Conservation (phyloP, 2,888 invertebrate species). For the Stenchaetothrips biformis region DNA sequence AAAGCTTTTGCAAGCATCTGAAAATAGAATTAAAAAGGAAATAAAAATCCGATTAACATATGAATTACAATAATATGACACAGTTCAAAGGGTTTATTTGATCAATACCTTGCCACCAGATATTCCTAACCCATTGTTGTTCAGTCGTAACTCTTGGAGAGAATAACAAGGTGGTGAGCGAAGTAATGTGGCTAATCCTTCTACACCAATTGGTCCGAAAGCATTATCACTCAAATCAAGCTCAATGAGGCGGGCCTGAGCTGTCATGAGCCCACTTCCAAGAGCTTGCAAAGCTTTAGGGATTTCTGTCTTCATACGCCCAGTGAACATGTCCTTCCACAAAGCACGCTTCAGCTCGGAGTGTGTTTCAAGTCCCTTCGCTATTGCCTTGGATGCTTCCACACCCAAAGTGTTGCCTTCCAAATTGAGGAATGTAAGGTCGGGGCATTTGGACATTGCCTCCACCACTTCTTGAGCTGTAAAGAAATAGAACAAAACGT, state of each 20-base stretch:
- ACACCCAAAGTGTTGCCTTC: conserved; percentile 93
- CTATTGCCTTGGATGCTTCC: conserved; percentile 79
- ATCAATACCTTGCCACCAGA: conserved; percentile 65
- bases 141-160: conserved; percentile 74
- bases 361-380: conserved; percentile 69
- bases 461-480: conserved; percentile 68
- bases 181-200: conserved; percentile 76
- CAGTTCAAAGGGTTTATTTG: conserved; percentile 3
- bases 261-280: conserved; percentile 73
- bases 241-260: conserved; percentile 72
- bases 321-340: conserved; percentile 97
- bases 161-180: conserved; percentile 79
- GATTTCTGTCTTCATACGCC: conserved; percentile 90
- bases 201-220: conserved; percentile 90
- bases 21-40: conserved; percentile 32
- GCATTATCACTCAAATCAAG: conserved; percentile 96
- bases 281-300: conserved; percentile 79
- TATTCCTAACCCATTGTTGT: conserved; percentile 94
- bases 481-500: conserved; percentile 36
- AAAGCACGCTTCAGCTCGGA: conserved; percentile 72
- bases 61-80: conserved; percentile 6
- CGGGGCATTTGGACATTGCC: conserved; percentile 65
- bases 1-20: conserved; percentile 71
- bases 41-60: background rate
- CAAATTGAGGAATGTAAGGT: conserved; percentile 69